Evolutionary conservation across 2,113 vertebrate species (phyloP).

Genomic region (Pagrus major): DNA sequence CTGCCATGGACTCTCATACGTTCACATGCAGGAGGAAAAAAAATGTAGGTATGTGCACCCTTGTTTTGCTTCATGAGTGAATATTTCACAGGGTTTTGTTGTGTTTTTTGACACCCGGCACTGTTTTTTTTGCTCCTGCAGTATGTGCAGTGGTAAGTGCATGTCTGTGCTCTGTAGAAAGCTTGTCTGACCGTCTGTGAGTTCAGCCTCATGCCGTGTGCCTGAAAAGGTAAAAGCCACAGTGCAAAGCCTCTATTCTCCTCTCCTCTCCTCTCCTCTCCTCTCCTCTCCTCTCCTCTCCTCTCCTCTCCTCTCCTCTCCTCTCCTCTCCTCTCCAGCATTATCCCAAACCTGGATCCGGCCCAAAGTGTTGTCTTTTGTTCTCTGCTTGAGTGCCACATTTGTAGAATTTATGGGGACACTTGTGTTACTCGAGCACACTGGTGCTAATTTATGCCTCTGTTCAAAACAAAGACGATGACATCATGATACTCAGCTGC

Average conservation of each 20-base stretch:
- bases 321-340: background rate
- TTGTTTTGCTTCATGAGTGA: slow-evolving; percentile 42
- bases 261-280: background rate
- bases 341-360: background rate
- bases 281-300: too few relatives aligned
- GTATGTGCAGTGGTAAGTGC: background rate
- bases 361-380: background rate
- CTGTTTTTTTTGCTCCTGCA: background rate
- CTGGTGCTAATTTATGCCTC: background rate
- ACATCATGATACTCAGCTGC: background rate
- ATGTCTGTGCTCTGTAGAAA: slow-evolving; percentile 10
- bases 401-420: background rate
- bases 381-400: background rate
- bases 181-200: slow-evolving; percentile 10
- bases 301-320: background rate
- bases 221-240: slow-evolving; percentile 4
- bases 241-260: slow-evolving; percentile 14
- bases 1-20: slow-evolving; percentile 80
- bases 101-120: background rate
- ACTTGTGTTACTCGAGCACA: background rate
- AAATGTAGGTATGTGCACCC: slow-evolving; percentile 81
- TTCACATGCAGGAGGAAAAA: slow-evolving; percentile 83
- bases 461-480: background rate
- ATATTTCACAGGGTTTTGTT: background rate
- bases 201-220: slow-evolving; percentile 15